phyloP scores from a whole-genome alignment of 2,888 invertebrate species.

The Chloroclysta siterata region DNA sequence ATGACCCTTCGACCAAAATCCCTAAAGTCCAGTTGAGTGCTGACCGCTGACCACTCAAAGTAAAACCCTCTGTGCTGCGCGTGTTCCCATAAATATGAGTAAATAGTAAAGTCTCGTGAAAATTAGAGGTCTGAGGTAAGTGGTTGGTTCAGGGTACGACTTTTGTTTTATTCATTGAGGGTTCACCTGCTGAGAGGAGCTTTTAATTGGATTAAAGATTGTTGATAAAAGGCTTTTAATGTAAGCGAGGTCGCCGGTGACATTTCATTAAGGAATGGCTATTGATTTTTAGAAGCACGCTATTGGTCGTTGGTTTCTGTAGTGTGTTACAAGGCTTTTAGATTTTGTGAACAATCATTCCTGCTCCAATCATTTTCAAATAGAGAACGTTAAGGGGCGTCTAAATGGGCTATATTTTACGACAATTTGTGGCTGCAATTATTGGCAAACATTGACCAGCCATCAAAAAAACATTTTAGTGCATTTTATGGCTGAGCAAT shows the following conservation, averaged over 20 bases:
- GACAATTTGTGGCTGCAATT: too few relatives aligned
- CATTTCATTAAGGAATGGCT: conserved; percentile 71
- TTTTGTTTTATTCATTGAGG: conserved; percentile 78
- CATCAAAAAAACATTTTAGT: too few relatives aligned
- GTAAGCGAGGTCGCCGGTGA: conserved; percentile 61
- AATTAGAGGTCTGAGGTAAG: conserved; percentile 45
- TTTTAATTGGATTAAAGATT: conserved; percentile 80
- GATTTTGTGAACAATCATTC: neutral
- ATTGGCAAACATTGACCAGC: too few relatives aligned
- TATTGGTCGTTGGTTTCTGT: conserved; percentile 43
- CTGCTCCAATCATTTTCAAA: neutral
- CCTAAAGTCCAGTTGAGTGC: conserved; percentile 67
- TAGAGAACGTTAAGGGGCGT: too few relatives aligned
- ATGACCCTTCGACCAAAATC: conserved; percentile 69
- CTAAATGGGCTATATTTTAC: too few relatives aligned
- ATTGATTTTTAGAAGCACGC: conserved; percentile 64
- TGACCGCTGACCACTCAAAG: conserved; percentile 52
- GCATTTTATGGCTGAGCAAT: too few relatives aligned
- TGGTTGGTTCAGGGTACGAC: conserved; percentile 57
- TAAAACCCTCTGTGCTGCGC: conserved; percentile 40
- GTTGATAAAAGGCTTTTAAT: conserved; percentile 78
- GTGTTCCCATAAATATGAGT: conserved; percentile 33
- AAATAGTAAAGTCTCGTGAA: conserved; percentile 30
- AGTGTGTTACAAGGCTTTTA: conserved; percentile 1
- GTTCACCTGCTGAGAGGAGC: conserved; percentile 70